Conservation (phyloP, 2,113 vertebrate genomes). For the Macrotis lagotis region DNA sequence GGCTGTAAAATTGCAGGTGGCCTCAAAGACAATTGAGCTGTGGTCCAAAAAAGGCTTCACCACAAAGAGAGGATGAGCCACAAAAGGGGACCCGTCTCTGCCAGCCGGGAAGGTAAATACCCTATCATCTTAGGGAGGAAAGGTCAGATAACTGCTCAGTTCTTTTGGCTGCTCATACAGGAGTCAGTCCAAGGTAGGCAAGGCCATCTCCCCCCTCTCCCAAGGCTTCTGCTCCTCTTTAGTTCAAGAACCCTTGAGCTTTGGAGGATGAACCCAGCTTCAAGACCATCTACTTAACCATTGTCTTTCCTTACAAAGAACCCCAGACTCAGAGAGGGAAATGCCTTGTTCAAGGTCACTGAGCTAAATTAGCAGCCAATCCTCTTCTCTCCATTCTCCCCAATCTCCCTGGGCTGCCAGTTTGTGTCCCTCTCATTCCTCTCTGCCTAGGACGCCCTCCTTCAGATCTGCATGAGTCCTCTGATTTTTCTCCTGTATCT, state of each 20-base stretch:
- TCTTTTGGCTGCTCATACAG: neutral
- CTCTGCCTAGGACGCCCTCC: neutral
- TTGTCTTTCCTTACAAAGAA: neutral
- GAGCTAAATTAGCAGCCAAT: neutral
- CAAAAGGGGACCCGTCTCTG: too few species aligned
- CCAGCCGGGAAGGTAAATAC: neutral
- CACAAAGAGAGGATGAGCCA: neutral
- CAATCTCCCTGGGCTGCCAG: neutral
- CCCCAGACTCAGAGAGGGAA: neutral
- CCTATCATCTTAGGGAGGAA: neutral
- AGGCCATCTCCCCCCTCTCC: neutral
- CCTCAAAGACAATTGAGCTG: neutral
- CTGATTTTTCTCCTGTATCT: neutral
- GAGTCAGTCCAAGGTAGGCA: neutral
- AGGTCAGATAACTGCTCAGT: neutral
- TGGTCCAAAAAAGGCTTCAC: neutral
- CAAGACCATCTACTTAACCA: neutral
- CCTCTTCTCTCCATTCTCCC: neutral
- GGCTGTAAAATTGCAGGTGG: neutral
- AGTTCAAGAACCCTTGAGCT: neutral
- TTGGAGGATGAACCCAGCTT: neutral
- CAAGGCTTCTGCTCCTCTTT: neutral
- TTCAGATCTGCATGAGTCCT: neutral
- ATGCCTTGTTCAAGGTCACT: neutral
- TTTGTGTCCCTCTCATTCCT: too few species aligned